These are phyloP conservation scores for Loriculus beryllinus DNA, from an alignment of 2,797 vertebrate species.

Conservation along the genomic window DNA sequence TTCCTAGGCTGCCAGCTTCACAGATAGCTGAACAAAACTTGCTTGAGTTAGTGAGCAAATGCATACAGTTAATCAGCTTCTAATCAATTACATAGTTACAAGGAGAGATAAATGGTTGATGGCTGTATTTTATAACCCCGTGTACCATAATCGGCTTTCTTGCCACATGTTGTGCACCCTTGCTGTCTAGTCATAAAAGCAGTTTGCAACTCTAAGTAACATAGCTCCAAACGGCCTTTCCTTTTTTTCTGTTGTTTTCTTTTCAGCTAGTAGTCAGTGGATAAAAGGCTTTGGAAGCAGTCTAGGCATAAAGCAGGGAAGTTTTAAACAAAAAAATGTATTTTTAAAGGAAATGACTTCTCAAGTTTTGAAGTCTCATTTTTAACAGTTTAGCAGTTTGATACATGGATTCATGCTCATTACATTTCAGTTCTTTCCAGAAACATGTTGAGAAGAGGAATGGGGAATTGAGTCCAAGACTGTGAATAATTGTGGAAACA, in stretches of 20 bases:
- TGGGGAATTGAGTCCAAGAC: not conserved
- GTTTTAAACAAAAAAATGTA: not conserved
- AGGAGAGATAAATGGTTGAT: not conserved
- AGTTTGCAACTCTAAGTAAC: not conserved
- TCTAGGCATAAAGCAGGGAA: not conserved
- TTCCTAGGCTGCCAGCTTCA: not conserved
- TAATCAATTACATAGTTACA: not conserved
- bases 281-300: not conserved
- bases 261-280: not conserved
- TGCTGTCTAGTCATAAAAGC: not conserved
- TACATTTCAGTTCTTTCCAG: not conserved
- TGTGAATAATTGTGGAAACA: slow-evolving; percentile 6
- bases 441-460: not conserved
- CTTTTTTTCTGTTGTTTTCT: not conserved
- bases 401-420: not conserved
- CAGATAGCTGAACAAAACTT: not conserved
- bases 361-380: not conserved
- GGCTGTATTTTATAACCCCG: not conserved
- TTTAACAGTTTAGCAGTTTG: slow-evolving; percentile 8
- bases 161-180: not conserved
- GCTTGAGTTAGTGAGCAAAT: not conserved
- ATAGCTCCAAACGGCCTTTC: not conserved
- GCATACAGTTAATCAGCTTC: not conserved
- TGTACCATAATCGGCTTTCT: not conserved
- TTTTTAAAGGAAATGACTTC: not conserved